Base-by-base conservation (phyloP, 2,113 vertebrate species). In the Brachypodius melanocephalos region DNA sequence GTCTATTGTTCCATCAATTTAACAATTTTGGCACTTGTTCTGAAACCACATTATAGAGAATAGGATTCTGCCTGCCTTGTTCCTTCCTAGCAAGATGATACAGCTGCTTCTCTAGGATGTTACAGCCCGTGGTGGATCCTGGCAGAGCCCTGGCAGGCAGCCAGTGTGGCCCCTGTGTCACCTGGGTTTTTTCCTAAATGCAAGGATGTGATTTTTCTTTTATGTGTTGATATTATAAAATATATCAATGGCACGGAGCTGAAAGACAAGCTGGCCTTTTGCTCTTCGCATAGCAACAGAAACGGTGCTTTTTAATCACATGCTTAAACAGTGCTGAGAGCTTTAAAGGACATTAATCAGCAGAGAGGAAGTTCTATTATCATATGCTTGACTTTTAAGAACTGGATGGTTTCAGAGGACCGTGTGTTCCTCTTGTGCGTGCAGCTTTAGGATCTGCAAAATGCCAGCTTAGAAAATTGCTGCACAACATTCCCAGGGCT, bases 361-460 rank as follows among this genome's bases (percentile, higher is more conserved):
- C 72, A 36, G 67, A 91, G 92, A 75, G 90, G 94, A 97, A 96
- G 85, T 55, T 83, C 43, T 68, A 48, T 59, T 67, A 77, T 59
- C 82, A 67, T 93, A 34, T 52, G 55, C 55, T 72, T 94, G 25
- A 9, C 21, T 82, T 84, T 83, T 51, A 83, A 94, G 76, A 88
- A 71, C 72, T 21, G 21, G 22, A 22, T 21, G 24, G 26, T 95
- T 96, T 94, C 82, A 81, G 29, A 52, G 68, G 36, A n/a, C 59
- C 46, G 17, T 52, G 3, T 88, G 59, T 96, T 97, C 91, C 79
- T 63, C 48, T 71, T 80, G 31, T 49, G 68, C 14, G 4, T 75
- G 65, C 72, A 88, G 31, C 38, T 49, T 73, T 9, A 69, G 58
- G 45, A 85, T 49, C 62, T 91, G 77, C 84, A 88, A 94, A 95